Base-by-base conservation (phyloP, 2,797 vertebrate genomes). In the Characodon lateralis region DNA sequence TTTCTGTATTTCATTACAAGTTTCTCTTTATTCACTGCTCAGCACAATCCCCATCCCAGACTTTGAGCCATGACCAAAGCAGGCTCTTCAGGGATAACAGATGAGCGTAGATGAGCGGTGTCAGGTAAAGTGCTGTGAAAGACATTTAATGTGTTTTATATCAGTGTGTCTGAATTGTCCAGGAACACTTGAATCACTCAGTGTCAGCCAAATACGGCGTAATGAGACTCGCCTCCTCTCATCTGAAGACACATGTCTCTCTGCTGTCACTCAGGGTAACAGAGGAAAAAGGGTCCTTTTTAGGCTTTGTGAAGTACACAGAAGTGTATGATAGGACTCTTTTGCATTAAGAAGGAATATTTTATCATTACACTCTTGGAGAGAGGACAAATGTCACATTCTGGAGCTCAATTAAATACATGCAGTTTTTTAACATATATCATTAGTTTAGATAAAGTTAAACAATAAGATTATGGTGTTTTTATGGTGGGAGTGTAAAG, bases 131-230 rank as follows among this genome's bases (percentile, higher is more conserved):
- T 93, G 94, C 94, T 92, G 93, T 92, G 93, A 95, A 92, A 95
- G 94, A 94, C 93, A 84, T 94, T 95, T 95, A 95, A 96, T 95
- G 95, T 95, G 94, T 95, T 95, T 95, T 95, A 95, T 95, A 95
- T 95, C 95, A 94, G 94, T 91, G 91, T 95, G 94, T 95, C 94
- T 95, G 94, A 94, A 95, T 94, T 94, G 94, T 92, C 92, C 93
- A 74, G 93, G 94, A 95, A 95, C 92, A 94, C 94, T 95, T 92
- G 94, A 96, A 96, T 96, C 94, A 96, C 94, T 95, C 94, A 94
- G 90, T 94, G 95, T 96, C 95, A 95, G 86, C 88, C 93, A 93
- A 95, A 94, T 93, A 89, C 89, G 87, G 84, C 87, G 91, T 95
- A 96, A 95, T 95, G 94, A 95, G 94, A 95, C 94, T 93, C 89